Evolutionary conservation across 2,797 vertebrate genomes (phyloP).

Genomic region (Scarus forsteni): DNA sequence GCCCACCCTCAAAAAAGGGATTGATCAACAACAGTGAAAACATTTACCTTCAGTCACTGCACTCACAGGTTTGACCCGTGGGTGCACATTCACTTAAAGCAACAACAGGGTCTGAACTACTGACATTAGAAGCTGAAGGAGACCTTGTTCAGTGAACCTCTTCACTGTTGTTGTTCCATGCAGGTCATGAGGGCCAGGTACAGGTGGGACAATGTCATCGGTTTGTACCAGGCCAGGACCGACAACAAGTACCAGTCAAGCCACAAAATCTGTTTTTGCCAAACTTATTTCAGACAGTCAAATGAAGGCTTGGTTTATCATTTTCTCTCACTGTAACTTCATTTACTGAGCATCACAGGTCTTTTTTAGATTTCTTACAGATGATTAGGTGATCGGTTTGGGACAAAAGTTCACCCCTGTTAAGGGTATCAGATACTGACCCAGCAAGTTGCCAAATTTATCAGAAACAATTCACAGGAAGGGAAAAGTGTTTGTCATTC

Average conservation of each 20-base stretch:
- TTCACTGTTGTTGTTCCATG: conserved; percentile 13
- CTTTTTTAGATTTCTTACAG: too few species aligned
- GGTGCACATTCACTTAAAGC: not conserved
- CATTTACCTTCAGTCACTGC: not conserved
- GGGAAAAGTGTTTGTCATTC: too few species aligned
- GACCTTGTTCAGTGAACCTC: not conserved
- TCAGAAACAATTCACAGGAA: too few species aligned
- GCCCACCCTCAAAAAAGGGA: conserved; percentile 5
- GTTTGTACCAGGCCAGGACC: not conserved
- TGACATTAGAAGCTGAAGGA: not conserved
- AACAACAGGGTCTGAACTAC: not conserved
- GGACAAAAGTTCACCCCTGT: too few species aligned
- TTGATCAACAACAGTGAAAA: conserved; percentile 15
- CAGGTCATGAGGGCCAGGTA: conserved; percentile 1
- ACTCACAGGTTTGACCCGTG: not conserved
- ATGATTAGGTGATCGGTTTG: too few species aligned
- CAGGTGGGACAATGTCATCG: not conserved
- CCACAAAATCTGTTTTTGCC: not conserved
- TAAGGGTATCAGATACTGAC: too few species aligned
- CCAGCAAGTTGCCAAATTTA: too few species aligned
- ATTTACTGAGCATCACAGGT: not conserved
- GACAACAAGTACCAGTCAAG: not conserved
- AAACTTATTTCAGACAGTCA: not conserved
- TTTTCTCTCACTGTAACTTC: not conserved
- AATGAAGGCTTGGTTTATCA: not conserved